A percentile compares a stretch with the other conserved stretches of the same genome.
Conservation (phyloP, 2,113 vertebrate species). For the Melospiza melodia region DNA sequence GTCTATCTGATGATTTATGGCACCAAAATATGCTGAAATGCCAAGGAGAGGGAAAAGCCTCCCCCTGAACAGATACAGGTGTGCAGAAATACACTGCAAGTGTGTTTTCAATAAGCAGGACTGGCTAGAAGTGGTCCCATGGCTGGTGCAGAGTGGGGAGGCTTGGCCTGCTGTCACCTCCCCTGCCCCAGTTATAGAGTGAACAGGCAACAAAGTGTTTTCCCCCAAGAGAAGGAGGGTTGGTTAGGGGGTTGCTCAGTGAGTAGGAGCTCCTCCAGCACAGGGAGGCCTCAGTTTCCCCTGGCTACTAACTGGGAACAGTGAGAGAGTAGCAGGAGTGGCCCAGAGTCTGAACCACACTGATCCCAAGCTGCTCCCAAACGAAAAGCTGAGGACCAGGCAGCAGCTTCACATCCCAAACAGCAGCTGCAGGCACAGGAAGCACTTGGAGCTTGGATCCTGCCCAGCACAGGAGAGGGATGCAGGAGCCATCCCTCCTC, state of each 20-base stretch:
- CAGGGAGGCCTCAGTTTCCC: background rate
- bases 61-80: fast-evolving
- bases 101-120: background rate
- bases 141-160: too few relatives aligned
- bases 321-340: background rate
- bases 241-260: background rate
- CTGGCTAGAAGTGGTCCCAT: background rate
- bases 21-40: background rate
- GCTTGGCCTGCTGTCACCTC: background rate
- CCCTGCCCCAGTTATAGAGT: fast-evolving
- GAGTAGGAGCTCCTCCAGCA: background rate
- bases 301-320: background rate
- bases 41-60: background rate
- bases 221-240: background rate
- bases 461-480: fast-evolving
- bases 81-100: background rate
- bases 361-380: background rate
- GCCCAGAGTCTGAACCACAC: background rate
- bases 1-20: too few relatives aligned
- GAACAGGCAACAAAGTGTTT: background rate
- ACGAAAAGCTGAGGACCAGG: background rate
- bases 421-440: background rate
- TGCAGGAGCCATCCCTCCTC: background rate
- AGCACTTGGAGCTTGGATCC: fast-evolving
- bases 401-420: background rate